Conservation (phyloP, 2,888 invertebrate genomes). For the Lasiommata megera region DNA sequence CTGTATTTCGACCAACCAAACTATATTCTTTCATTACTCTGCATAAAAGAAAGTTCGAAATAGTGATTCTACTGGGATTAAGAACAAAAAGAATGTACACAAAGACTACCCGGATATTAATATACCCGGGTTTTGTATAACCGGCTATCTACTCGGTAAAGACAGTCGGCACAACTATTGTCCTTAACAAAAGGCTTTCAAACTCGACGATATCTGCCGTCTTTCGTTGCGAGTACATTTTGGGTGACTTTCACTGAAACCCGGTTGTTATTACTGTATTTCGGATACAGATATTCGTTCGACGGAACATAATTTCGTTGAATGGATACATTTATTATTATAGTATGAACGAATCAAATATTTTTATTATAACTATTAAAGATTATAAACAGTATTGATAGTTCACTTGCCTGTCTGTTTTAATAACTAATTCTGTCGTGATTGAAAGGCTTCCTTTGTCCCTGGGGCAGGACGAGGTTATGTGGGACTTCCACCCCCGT, state of each 20-base stretch:
- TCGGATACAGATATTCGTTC: too few relatives aligned
- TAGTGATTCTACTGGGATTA: neutral
- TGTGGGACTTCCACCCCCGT: too few relatives aligned
- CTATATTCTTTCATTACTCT: neutral
- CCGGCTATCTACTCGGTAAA: neutral
- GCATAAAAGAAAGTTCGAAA: neutral
- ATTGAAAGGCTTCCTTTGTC: too few relatives aligned
- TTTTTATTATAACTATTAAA: too few relatives aligned
- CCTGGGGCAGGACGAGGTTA: too few relatives aligned
- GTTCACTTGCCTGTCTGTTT: too few relatives aligned
- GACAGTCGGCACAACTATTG: neutral
- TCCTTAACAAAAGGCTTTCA: constrained; percentile 5
- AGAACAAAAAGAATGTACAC: neutral
- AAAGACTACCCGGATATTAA: constrained; percentile 5
- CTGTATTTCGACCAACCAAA: too few relatives aligned
- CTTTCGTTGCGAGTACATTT: neutral
- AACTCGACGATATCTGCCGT: neutral
- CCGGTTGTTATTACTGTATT: neutral
- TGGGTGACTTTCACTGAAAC: neutral
- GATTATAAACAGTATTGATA: too few relatives aligned
- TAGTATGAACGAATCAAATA: too few relatives aligned
- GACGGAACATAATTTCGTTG: too few relatives aligned
- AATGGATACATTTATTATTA: too few relatives aligned
- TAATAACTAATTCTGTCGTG: too few relatives aligned
- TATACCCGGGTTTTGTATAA: constrained; percentile 5